Percentiles rank a stretch among this genome's conserved stretches.
Evolutionary conservation across 2,113 vertebrate species (phyloP).

Genomic region (Amphiprion percula): DNA sequence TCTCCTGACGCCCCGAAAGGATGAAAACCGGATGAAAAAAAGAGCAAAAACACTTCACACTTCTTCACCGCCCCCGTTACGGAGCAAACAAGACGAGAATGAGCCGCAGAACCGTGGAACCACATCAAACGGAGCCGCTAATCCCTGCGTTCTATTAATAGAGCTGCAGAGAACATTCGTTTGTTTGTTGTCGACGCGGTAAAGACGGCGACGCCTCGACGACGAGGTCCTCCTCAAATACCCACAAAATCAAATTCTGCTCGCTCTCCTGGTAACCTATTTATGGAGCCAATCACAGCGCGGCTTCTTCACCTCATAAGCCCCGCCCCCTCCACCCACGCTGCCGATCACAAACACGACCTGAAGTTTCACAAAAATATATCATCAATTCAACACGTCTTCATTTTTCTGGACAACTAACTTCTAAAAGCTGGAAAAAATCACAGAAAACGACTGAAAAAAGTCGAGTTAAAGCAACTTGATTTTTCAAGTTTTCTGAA

Average conservation of each 20-base stretch:
- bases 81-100: conserved; percentile 76
- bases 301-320: conserved; percentile 30
- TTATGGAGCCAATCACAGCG: conserved; percentile 40
- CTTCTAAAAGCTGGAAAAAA: no score
- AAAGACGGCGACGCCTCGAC: conserved; percentile 29
- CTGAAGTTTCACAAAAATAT: neutral
- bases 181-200: conserved; percentile 64
- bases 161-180: conserved; percentile 72
- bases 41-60: conserved; percentile 45
- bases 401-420: no score
- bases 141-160: conserved; percentile 87
- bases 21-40: conserved; percentile 38
- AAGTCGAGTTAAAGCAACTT: no score
- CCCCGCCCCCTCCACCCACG: no score
- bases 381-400: no score
- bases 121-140: conserved; percentile 84
- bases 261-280: conserved; percentile 73
- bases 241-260: conserved; percentile 63
- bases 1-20: conserved; percentile 55
- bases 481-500: no score
- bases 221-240: conserved; percentile 65
- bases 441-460: no score
- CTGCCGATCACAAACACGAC: neutral
- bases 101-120: conserved; percentile 77
- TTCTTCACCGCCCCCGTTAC: conserved; percentile 39